Evolutionary conservation across 2,888 invertebrate species (phyloP), one percentile per base, ranked within the genome.

Genomic region (Drosophila putrida): DNA sequence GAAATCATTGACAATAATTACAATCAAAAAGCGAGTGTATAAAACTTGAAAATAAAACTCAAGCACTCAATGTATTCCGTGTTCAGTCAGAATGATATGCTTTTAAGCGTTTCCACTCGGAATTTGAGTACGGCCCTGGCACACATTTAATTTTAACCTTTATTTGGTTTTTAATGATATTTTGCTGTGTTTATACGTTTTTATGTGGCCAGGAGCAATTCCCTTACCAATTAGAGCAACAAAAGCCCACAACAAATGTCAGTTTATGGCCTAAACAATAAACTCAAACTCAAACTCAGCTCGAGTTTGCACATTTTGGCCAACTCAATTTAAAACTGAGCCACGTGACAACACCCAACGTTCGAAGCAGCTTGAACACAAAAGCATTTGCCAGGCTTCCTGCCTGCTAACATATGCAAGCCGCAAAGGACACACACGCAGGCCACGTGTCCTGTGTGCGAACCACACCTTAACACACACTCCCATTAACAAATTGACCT

Each of bases 251-350:
- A 51, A 65, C 64, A 55, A 78, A 69, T 65, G 62, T 33, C 65
- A 60, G 69, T 76, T 78, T 78, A 69, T 65, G 61, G 74, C 59
- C 68, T 53, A 51, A 72, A 73, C 73, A 75, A 72, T 77, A 75
- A 75, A 76, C 43, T 44, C 54, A 6, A 44, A 28, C 46, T 28
- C 27, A 13, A 20, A 36, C 31, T 53, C 36, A n/a, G 43, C 25
- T 47, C 9, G 57, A 35, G 44, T 27, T 58, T 35, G 27, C 64
- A 60, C 54, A 55, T 49, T 53, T 68, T 63, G 46, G 61, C 63
- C 47, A 75, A 75, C 73, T 80, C 73, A 80, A 82, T 80, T 80
- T 73, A 51, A 79, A 79, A 79, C 55, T 64, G 74, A 59, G 79
- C 68, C 81, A 79, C 81, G 79, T 79, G 79, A 78, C 75, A 69